Base-by-base conservation (phyloP, 2,888 invertebrate species). In the Keiferia lycopersicella region DNA sequence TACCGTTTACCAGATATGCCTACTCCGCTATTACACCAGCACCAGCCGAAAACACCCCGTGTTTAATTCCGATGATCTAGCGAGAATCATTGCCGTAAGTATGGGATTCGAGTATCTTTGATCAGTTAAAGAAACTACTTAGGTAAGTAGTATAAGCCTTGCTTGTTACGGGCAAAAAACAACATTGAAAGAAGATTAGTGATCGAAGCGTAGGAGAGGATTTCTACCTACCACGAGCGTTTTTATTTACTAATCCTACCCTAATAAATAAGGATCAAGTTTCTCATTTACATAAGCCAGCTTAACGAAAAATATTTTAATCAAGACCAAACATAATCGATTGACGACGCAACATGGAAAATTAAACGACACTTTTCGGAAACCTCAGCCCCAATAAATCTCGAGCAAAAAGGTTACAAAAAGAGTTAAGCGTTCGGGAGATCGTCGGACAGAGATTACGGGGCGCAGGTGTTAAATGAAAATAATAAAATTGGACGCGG, bases 401-500 rank as follows among this genome's bases (percentile, higher is more conserved):
- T 75, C 81, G 79, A 81, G 80, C 84, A 83, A 74, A 83, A 82
- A 87, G 81, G 74, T 79, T 73, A 87, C 82, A 90, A 90, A 91
- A 91, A 91, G 89, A 89, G 88, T 90, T 90, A 90, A 91, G 88
- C 91, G 90, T 87, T 89, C 84, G 83, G 84, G 80, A 88, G 91
- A 91, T 91, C 87, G 87, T 86, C 84, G 86, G 85, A 87, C 84
- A 88, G 88, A 88, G 91, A 91, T 91, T 91, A 87, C 87, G 18
- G 85, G 82, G 84, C 84, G 91, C 91, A 91, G 91, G 91, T 91
- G 91, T 91, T 91, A 91, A 91, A 91, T 88, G 89, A 91, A 91
- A 91, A 91, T 91, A 91, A 91, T 88, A 91, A 90, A 90, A 85
- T 85, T 80, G 76, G 80, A 87, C 82, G 81, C 80, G 84, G 64